These are phyloP conservation scores for Galeopterus variegatus DNA, from an alignment of 2,113 vertebrate genomes.

Conservation along the genomic window DNA sequence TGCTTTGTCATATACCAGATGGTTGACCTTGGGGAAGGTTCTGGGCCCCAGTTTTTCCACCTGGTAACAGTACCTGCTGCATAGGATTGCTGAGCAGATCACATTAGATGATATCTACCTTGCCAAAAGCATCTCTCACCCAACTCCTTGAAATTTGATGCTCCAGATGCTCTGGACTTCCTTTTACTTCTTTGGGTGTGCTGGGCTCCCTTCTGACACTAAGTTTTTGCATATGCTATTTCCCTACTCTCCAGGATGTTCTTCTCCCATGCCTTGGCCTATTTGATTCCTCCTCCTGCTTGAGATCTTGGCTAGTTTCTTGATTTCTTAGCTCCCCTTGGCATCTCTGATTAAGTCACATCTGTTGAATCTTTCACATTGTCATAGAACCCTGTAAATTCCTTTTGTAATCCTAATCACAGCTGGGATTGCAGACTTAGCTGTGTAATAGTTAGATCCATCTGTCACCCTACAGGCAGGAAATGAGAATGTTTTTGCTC, in stretches of 20 bases:
- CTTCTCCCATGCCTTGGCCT: background rate
- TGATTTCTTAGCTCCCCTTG: background rate
- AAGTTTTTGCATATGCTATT: background rate
- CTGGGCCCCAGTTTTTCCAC: background rate
- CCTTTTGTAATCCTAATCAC: background rate
- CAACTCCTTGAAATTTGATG: background rate
- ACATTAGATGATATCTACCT: background rate
- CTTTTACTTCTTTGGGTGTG: background rate
- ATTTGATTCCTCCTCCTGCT: background rate
- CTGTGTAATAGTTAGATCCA: background rate
- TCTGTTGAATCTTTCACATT: background rate
- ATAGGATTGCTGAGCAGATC: background rate
- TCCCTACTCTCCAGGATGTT: background rate
- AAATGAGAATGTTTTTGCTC: background rate
- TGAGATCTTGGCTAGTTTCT: background rate
- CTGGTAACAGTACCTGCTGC: background rate
- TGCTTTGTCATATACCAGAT: background rate
- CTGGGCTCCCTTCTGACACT: background rate
- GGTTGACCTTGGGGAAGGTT: background rate
- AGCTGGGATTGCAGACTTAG: background rate
- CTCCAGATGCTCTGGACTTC: background rate
- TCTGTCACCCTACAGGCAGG: background rate
- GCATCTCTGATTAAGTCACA: background rate
- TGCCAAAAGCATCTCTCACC: too few species aligned
- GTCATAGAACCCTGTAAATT: background rate